phyloP scores from a whole-genome alignment of 2,113 vertebrate genomes.

The Thamnaconus septentrionalis region DNA sequence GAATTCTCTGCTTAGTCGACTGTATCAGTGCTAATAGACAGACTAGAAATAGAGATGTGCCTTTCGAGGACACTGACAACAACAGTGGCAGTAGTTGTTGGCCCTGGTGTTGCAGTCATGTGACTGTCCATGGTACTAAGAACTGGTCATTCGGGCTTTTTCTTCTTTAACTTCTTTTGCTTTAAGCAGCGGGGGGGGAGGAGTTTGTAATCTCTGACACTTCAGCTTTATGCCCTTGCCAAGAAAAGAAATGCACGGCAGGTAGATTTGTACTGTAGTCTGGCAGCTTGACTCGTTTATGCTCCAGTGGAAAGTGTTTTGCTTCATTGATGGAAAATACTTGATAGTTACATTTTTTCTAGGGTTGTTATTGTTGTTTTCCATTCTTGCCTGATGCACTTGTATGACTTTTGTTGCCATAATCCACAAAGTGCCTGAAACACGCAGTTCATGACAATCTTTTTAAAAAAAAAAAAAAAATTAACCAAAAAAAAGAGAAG shows the following conservation, averaged over 20 bases:
- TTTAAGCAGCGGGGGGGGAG: not conserved
- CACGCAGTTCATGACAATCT: slow-evolving; percentile 2
- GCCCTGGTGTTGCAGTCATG: slow-evolving; percentile 9
- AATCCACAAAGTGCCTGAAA: slow-evolving; percentile 42
- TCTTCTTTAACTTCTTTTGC: not conserved
- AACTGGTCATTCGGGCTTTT: slow-evolving; percentile 43
- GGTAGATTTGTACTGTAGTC: slow-evolving; percentile 53
- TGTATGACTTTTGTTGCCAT: not conserved
- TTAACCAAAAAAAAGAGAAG: no score
- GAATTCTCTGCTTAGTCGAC: not conserved
- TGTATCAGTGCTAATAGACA: not conserved
- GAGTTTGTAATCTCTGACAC: slow-evolving; percentile 18
- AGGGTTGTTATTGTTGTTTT: not conserved
- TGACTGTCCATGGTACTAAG: slow-evolving; percentile 35
- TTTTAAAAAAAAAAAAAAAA: not conserved
- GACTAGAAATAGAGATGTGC: slow-evolving; percentile 8
- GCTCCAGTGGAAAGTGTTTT: slow-evolving; percentile 39
- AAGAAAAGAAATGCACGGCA: slow-evolving; percentile 26
- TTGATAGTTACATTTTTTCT: slow-evolving; percentile 35
- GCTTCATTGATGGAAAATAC: slow-evolving; percentile 52
- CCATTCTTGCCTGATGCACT: slow-evolving; percentile 7
- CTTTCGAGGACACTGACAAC: slow-evolving; percentile 16
- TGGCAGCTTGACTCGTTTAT: slow-evolving; percentile 53
- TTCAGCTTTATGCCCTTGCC: not conserved
- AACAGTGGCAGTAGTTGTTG: not conserved